A percentile compares a stretch with the other conserved stretches of the same genome.
Evolutionary conservation across 2,797 vertebrate species (phyloP).

Genomic region (Manis pentadactyla): DNA sequence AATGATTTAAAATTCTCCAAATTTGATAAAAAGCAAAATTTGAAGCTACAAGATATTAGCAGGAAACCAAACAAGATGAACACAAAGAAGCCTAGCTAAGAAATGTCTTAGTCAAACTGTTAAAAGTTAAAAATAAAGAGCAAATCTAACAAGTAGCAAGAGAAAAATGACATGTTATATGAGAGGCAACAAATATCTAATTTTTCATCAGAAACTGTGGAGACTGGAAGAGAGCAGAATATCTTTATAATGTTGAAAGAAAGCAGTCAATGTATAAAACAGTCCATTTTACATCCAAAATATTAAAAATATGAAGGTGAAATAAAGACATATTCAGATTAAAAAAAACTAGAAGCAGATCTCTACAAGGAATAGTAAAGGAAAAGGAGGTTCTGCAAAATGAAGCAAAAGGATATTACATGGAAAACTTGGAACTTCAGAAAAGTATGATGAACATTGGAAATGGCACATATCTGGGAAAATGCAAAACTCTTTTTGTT

Average conservation of each 20-base stretch:
- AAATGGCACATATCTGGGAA: not conserved
- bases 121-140: not conserved
- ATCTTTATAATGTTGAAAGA: slow-evolving; percentile 37
- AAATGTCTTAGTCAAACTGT: not conserved
- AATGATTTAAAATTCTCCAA: not conserved
- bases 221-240: not conserved
- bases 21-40: not conserved
- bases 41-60: not conserved
- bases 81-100: not conserved
- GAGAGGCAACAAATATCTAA: not conserved
- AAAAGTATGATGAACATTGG: not conserved
- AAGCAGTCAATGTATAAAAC: not conserved
- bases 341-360: not conserved
- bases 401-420: not conserved
- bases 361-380: not conserved
- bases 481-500: not conserved
- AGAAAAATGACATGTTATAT: not conserved
- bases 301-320: not conserved
- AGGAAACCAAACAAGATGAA: not conserved
- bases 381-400: not conserved
- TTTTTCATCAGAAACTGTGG: not conserved
- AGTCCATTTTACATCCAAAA: not conserved
- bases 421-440: not conserved
- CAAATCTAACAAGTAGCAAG: not conserved
- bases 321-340: not conserved